Percentiles rank a stretch among this genome's conserved stretches.
Evolutionary conservation across 30 jellyfish, hydroid and myxozoan species (phyloP).

Genomic region (Turritopsis rubra): DNA sequence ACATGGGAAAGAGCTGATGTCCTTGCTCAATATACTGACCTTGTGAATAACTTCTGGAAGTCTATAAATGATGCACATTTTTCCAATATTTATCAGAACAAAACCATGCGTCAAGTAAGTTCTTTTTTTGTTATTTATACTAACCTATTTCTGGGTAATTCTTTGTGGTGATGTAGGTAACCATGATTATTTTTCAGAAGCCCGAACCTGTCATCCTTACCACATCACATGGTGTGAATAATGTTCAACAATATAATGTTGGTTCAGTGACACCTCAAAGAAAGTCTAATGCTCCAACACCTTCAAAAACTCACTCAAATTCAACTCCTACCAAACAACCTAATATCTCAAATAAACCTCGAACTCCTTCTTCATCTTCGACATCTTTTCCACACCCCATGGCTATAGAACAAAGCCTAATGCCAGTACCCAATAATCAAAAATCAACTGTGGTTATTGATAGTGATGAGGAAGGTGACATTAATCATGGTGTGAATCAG

Average conservation of each 20-base stretch:
- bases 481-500: too few relatives aligned
- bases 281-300: neutral
- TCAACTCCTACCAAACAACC: neutral
- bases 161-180: too few relatives aligned
- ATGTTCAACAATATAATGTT: neutral
- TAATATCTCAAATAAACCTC: neutral
- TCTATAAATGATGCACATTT: conserved; percentile 16
- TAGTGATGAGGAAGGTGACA: conserved; percentile 28
- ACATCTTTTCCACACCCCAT: neutral
- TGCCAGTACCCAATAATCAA: neutral
- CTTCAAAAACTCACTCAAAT: neutral
- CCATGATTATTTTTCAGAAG: neutral
- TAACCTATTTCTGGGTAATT: too few relatives aligned
- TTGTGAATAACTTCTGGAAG: conserved; percentile 29
- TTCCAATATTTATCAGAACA: conserved; percentile 28
- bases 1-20: conserved; percentile 48
- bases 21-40: conserved; percentile 11
- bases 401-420: neutral
- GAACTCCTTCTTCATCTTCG: conserved; percentile 3
- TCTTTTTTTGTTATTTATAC: neutral
- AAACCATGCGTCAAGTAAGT: conserved; percentile 2
- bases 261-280: conserved; percentile 6
- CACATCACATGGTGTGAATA: neutral
- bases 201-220: neutral
- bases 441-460: conserved; percentile 13